Evolutionary conservation across 2,888 invertebrate genomes (phyloP), one percentile per base, ranked within the genome.

Genomic region (Cerceris rybyensis): DNA sequence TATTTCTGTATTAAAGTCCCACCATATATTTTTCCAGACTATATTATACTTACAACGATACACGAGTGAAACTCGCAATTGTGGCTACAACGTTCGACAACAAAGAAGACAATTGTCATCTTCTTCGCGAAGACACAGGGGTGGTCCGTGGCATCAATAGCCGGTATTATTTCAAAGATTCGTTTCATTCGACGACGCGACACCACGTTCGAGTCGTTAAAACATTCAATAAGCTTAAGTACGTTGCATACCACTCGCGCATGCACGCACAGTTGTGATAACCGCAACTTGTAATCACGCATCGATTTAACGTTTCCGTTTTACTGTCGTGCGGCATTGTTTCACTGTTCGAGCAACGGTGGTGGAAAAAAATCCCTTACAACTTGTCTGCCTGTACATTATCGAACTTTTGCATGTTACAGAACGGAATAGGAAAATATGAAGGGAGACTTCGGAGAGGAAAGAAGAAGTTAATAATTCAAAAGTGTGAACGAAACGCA

Each of bases 61-160:
- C 49, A 28, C 14, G 55, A 57, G 76, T 59, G 59, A 46, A 6
- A 46, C 46, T 46, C 46, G 46, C 6, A 11, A 54, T 54, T 54
- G n/a, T 54, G 14, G n/a, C 60, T n/a, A 43, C 43, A 52, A 66
- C 70, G 49, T 82, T 79, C 17, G 54, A 39, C 60, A 66, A 67
- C 83, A 76, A 85, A 85, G 83, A 63, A 85, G 85, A 63, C 61
- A 60, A 60, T 72, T 66, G 85, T 85, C 74, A 57, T 75, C 58
- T 68, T 50, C 49, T 67, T 72, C 55, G 59, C 55, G 69, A 50
- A 59, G 13, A 65, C 73, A 60, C 60, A 65, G 65, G 60, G 73
- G 73, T 79, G 78, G 82, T 64, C 79, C 74, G 14, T 6, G 41
- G 16, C n/a, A 46, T 70, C 72, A 83, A 79, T 85, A 72, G 67